Evolutionary conservation across 2,888 invertebrate genomes (phyloP), one percentile per base, ranked within the genome.

Genomic region (Nipponacmea schrenckii): DNA sequence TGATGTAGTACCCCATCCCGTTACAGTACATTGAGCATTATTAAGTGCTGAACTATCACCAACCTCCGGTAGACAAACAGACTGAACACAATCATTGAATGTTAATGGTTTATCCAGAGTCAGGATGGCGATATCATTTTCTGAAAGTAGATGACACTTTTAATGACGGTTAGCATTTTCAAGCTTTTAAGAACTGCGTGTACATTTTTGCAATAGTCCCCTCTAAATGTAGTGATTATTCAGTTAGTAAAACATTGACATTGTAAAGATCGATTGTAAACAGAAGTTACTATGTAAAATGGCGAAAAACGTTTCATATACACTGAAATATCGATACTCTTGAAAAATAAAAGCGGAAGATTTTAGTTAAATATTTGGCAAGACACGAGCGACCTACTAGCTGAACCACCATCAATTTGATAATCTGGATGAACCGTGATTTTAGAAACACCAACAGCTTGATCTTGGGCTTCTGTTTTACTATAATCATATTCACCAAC

Each of bases 51-150:
- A 68, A 56, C n/a, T 67, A 24, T 62, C 48, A 63, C 20, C 24
- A 64, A 24, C 56, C 62, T 44, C 69, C 44, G 71, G 67, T 17
- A 77, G 63, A 70, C 77, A 77, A 39, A 77, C 68, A 14, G 77
- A 72, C 5, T 64, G 45, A 17, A 72, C 73, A 44, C 74, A 74
- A 27, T 65, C 64, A 56, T 14, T 26, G 44, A 71, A 70, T 68
- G 71, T 69, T n/a, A 77, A 73, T 5, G 74, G 73, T 7, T 50
- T 20, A 15, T 45, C 48, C 62, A 74, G 66, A n/a, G 72, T 74
- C 62, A 77, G 44, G 7, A 77, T 65, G n/a, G 77, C 77, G 15
- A 77, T 68, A 64, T 77, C 77, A 39, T 74, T 74, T 15, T 62
- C 76, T 76, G 64, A 66, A 72, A 64, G 2, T 0, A 64, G 62